phyloP scores from a whole-genome alignment of 2,888 invertebrate genomes.

The Drosophila antonietae region DNA sequence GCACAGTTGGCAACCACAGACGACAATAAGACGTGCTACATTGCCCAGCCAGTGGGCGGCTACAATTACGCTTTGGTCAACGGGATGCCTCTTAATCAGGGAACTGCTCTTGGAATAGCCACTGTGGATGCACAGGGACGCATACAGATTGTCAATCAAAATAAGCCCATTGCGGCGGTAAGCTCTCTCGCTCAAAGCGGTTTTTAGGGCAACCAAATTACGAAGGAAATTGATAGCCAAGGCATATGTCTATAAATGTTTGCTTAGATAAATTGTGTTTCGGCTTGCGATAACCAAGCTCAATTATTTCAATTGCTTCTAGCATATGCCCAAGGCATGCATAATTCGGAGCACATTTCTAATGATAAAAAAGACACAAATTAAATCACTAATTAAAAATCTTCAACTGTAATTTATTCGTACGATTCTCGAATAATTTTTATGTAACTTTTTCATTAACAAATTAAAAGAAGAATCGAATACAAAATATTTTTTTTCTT shows the following conservation, averaged over 20 bases:
- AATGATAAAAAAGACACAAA: not conserved
- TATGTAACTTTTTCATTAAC: not conserved
- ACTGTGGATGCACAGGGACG: conserved; percentile 84
- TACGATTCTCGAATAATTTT: conserved; percentile 1
- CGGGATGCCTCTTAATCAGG: conserved; percentile 91
- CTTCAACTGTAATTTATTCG: not conserved
- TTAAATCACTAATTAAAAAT: not conserved
- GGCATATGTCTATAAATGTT: conserved; percentile 4
- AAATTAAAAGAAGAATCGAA: not conserved
- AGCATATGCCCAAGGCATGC: not conserved
- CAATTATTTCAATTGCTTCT: not conserved
- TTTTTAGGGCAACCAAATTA: conserved; percentile 11
- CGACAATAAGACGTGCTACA: conserved; percentile 90
- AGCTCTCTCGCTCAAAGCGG: conserved; percentile 41
- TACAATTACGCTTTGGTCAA: conserved; percentile 92
- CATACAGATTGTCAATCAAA: conserved; percentile 84
- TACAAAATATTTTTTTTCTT: too few species aligned
- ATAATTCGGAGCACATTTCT: not conserved
- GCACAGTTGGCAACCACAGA: conserved; percentile 87
- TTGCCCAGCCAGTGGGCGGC: conserved; percentile 90
- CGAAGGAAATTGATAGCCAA: not conserved
- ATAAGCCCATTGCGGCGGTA: conserved; percentile 84
- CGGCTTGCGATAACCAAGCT: not conserved
- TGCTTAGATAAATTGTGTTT: not conserved
- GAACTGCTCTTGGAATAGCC: conserved; percentile 85